Conservation (phyloP, 1,140 invertebrate genomes). For the Potamilus streckersoni region DNA sequence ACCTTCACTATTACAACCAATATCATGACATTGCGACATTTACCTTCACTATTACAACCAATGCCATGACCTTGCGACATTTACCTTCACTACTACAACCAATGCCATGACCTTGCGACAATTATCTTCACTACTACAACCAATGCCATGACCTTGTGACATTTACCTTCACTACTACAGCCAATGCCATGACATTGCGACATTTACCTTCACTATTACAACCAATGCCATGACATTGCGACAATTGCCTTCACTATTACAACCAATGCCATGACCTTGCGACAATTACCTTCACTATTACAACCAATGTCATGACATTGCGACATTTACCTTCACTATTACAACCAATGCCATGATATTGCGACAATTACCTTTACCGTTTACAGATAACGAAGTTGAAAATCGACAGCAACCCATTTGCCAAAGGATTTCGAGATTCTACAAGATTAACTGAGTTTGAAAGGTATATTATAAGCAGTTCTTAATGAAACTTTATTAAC, state of each 20-base stretch:
- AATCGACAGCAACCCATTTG: conserved; percentile 96
- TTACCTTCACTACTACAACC: not conserved
- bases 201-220: not conserved
- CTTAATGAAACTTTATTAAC: too few relatives aligned
- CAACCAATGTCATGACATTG: too few relatives aligned
- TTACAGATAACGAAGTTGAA: conserved; percentile 89
- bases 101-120: too few relatives aligned
- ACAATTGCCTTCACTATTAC: not conserved
- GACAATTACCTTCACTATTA: not conserved
- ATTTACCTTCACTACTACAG: not conserved
- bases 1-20: not conserved
- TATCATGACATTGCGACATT: too few relatives aligned
- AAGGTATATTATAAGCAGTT: conserved; percentile 58
- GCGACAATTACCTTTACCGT: not conserved
- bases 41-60: not conserved
- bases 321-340: not conserved
- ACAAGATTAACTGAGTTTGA: conserved; percentile 94
- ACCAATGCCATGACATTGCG: too few relatives aligned
- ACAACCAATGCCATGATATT: too few relatives aligned
- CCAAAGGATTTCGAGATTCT: conserved; percentile 95
- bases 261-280: too few relatives aligned
- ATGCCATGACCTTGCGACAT: too few relatives aligned
- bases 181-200: too few relatives aligned
- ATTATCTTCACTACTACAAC: not conserved
- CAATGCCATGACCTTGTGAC: too few relatives aligned